These are phyloP conservation scores for Hyles lineata DNA, from an alignment of 2,888 invertebrate genomes.

Conservation along the genomic window DNA sequence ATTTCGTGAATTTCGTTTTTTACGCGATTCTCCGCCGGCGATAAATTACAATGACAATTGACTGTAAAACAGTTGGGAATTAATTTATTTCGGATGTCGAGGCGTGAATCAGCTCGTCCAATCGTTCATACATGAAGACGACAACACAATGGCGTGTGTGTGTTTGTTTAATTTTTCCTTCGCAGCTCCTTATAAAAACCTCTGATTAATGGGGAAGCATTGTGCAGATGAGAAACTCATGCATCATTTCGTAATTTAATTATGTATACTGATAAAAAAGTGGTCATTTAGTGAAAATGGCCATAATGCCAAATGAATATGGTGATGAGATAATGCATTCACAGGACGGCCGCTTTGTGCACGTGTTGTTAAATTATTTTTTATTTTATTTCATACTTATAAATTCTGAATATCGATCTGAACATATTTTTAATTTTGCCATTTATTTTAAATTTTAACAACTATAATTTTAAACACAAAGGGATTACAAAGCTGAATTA, in stretches of 20 bases:
- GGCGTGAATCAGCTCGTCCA: slow-evolving; percentile 51
- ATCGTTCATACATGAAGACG: slow-evolving; percentile 48
- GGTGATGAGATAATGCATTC: slow-evolving; percentile 29
- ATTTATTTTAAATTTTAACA: not conserved
- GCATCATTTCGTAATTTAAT: slow-evolving; percentile 51
- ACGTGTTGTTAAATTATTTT: not conserved
- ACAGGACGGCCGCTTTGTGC: slow-evolving; percentile 12
- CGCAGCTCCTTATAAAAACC: slow-evolving; percentile 55
- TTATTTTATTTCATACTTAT: not conserved
- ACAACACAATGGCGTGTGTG: slow-evolving; percentile 59
- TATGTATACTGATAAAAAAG: slow-evolving; percentile 39
- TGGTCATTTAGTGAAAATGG: slow-evolving; percentile 28
- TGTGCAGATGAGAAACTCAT: slow-evolving; percentile 45
- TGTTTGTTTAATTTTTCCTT: slow-evolving; percentile 57
- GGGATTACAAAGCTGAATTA: not conserved
- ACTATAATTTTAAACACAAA: not conserved
- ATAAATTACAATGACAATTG: slow-evolving; percentile 33
- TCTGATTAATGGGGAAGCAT: slow-evolving; percentile 54
- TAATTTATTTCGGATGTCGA: slow-evolving; percentile 40
- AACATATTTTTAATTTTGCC: not conserved
- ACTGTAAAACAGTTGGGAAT: slow-evolving; percentile 33
- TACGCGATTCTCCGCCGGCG: slow-evolving; percentile 6
- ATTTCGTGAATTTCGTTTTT: slow-evolving; percentile 21
- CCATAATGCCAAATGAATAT: slow-evolving; percentile 30
- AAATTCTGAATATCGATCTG: not conserved